Conservation (phyloP, 2,113 vertebrate genomes). For the Aix galericulata region DNA sequence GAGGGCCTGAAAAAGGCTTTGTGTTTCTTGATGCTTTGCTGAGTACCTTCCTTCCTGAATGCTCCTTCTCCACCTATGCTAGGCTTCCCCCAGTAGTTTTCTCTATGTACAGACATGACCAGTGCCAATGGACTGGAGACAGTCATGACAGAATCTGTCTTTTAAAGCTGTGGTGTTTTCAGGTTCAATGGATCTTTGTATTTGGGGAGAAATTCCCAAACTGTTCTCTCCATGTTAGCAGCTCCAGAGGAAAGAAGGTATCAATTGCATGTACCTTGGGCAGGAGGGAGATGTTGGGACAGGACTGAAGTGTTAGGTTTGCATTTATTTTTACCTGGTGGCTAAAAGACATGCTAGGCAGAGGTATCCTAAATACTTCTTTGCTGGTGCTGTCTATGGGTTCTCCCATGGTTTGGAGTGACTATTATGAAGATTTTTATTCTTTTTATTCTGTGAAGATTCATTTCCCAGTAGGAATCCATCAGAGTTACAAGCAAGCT, state of each 20-base stretch:
- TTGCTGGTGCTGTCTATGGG: neutral
- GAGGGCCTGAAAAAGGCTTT: neutral
- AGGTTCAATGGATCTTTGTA: neutral
- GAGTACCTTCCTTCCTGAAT: neutral
- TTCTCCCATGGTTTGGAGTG: neutral
- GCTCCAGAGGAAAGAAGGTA: neutral
- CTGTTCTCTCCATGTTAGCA: neutral
- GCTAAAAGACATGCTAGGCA: neutral
- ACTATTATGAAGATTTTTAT: neutral
- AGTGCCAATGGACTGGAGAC: accelerated
- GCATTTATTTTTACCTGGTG: neutral
- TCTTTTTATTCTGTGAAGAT: neutral
- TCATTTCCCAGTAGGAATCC: neutral
- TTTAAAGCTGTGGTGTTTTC: accelerated
- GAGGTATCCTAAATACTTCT: neutral
- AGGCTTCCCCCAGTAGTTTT: accelerated
- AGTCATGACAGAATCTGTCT: accelerated
- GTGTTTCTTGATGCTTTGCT: accelerated
- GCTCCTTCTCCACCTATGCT: accelerated
- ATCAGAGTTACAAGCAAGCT: neutral
- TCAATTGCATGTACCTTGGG: accelerated
- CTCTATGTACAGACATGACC: accelerated
- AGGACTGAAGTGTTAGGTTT: neutral
- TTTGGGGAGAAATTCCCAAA: neutral
- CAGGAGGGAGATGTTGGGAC: accelerated